A percentile compares a stretch with the other conserved stretches of the same genome.
phyloP scores from a whole-genome alignment of 1,140 invertebrate genomes.

The Carposina sasakii region DNA sequence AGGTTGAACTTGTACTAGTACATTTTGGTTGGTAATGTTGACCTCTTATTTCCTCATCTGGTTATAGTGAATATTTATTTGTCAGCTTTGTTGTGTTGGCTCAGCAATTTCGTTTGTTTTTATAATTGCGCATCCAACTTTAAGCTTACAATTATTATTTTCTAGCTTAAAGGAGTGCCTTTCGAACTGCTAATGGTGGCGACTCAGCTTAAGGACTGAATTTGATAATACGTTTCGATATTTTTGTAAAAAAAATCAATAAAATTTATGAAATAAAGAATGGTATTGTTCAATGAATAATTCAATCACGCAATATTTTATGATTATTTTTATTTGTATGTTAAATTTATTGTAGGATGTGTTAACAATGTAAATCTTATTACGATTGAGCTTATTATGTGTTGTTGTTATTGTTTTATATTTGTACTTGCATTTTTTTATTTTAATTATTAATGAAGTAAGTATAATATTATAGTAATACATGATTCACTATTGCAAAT shows the following conservation, averaged over 20 bases:
- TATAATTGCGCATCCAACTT: too few species aligned
- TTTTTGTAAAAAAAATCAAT: slow-evolving; percentile 38
- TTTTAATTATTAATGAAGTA: slow-evolving; percentile 18
- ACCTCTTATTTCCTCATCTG: too few species aligned
- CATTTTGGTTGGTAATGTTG: too few species aligned
- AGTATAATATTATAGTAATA: slow-evolving; percentile 24
- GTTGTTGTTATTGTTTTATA: slow-evolving; percentile 40
- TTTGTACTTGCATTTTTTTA: slow-evolving; percentile 12
- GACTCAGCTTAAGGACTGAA: slow-evolving; percentile 44
- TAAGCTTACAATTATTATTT: too few species aligned
- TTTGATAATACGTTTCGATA: slow-evolving; percentile 49
- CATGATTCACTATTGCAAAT: slow-evolving; percentile 35
- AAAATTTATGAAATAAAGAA: too few species aligned
- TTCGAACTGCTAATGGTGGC: slow-evolving; percentile 37
- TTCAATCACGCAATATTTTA: slow-evolving; percentile 16
- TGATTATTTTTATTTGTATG: slow-evolving; percentile 15
- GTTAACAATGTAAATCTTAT: slow-evolving; percentile 17
- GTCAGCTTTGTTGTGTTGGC: too few species aligned
- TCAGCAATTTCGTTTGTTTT: slow-evolving; percentile 30
- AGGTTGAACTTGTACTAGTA: too few species aligned
- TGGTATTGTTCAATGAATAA: slow-evolving; percentile 1
- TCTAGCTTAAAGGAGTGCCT: slow-evolving; percentile 53
- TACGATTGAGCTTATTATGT: slow-evolving; percentile 41
- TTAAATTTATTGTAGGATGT: too few species aligned
- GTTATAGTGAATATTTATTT: too few species aligned